Conservation (phyloP, 2,888 invertebrate species). For the Ptilodon capucinus region DNA sequence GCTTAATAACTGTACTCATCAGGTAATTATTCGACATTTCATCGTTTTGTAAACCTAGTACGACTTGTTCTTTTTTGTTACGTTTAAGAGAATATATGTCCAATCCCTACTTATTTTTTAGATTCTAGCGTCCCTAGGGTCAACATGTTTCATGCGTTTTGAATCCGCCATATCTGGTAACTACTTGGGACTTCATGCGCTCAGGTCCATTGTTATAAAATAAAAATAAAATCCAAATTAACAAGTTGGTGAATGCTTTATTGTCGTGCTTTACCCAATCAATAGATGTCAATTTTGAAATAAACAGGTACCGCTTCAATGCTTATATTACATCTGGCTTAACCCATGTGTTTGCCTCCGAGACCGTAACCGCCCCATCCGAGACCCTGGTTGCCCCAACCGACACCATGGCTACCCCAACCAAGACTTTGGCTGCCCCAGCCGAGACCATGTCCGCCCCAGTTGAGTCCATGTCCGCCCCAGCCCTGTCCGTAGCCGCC, state of each 20-base stretch:
- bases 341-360: constrained; percentile 12
- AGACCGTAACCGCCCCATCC: constrained; percentile 7
- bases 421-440: constrained; percentile 4
- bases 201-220: not conserved
- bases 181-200: no score
- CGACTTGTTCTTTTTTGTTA: no score
- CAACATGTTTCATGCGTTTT: no score
- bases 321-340: constrained; percentile 10
- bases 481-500: constrained; percentile 12
- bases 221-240: not conserved
- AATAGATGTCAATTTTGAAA: constrained; percentile 13
- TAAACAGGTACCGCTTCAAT: constrained; percentile 13
- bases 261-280: constrained; percentile 21
- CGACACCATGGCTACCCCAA: constrained; percentile 3
- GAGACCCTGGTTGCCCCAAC: constrained; percentile 3
- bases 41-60: no score
- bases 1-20: no score
- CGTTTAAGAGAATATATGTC: no score
- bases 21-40: no score
- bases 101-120: no score
- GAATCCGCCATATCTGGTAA: no score
- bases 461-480: constrained; percentile 16
- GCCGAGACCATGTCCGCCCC: constrained; percentile 8
- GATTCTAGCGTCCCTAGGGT: no score
- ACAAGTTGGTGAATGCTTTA: constrained; percentile 27